Conservation (phyloP, 2,888 invertebrate species). For the Leucoma salicis region DNA sequence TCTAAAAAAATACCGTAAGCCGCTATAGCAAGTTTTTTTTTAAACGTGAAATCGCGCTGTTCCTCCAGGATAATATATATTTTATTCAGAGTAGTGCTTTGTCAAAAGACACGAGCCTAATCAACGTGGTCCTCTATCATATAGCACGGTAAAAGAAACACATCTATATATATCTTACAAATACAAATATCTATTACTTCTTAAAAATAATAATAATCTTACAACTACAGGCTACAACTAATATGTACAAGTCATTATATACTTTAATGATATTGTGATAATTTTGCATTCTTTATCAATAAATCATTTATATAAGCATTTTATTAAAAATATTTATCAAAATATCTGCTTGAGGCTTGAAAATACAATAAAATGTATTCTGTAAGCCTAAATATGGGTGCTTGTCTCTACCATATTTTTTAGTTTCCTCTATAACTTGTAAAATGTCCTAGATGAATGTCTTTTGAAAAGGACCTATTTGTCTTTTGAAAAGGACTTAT, state of each 20-base stretch:
- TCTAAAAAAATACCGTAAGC: too few relatives aligned
- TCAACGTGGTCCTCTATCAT: conserved; percentile 32
- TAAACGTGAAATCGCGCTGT: too few relatives aligned
- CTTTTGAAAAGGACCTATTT: too few relatives aligned
- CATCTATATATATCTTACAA: conserved; percentile 71
- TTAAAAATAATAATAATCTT: conserved; percentile 60
- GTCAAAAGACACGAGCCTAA: conserved; percentile 9
- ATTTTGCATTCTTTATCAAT: conserved; percentile 22
- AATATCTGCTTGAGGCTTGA: not conserved
- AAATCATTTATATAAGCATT: conserved; percentile 13
- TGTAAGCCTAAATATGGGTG: too few relatives aligned
- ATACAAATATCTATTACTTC: conserved; percentile 61
- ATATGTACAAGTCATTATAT: conserved; percentile 63
- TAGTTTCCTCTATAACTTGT: too few relatives aligned
- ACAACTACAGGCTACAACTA: conserved; percentile 50
- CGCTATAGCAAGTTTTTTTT: too few relatives aligned
- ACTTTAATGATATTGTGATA: conserved; percentile 50
- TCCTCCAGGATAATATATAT: too few relatives aligned
- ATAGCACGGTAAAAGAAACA: conserved; percentile 69
- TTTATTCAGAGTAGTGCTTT: not conserved
- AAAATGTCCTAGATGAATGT: too few relatives aligned
- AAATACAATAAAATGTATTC: not conserved
- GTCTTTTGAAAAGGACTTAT: too few relatives aligned
- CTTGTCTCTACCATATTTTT: too few relatives aligned
- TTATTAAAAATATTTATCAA: not conserved